phyloP scores from a whole-genome alignment of 2,888 invertebrate genomes.

The Megaustenia siamemsis region DNA sequence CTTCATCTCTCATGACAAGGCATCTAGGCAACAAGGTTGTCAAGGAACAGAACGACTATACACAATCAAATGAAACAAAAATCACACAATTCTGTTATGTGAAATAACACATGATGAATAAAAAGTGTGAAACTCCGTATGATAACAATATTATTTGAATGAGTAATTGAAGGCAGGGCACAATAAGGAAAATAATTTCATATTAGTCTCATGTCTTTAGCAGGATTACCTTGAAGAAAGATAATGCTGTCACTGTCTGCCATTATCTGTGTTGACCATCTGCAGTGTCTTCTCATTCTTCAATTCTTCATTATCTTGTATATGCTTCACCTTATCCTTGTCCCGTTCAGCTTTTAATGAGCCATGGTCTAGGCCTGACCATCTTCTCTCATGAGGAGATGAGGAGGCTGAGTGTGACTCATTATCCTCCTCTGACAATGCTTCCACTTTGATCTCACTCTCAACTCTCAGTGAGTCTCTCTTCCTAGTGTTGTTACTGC shows the following conservation, averaged over 20 bases:
- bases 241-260: background rate
- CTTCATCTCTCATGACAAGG: no score
- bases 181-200: no score
- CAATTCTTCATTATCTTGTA: background rate
- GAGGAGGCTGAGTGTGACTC: conserved; percentile 13
- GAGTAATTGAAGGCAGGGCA: no score
- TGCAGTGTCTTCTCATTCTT: conserved; percentile 22
- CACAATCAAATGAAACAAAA: no score
- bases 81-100: no score
- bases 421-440: background rate
- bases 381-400: conserved; percentile 30
- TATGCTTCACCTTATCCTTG: conserved; percentile 29
- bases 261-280: background rate
- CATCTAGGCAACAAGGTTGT: no score
- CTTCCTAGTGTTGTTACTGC: background rate
- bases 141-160: no score
- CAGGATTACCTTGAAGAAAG: no score
- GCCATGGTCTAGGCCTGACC: conserved; percentile 28
- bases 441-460: conserved; percentile 19
- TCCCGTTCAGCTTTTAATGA: conserved; percentile 34
- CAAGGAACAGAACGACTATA: no score
- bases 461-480: conserved; percentile 6
- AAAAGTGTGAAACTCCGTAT: no score
- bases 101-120: no score
- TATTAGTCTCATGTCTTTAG: no score